phyloP scores from a whole-genome alignment of 2,888 invertebrate genomes.

The Drosophila niveifrons region DNA sequence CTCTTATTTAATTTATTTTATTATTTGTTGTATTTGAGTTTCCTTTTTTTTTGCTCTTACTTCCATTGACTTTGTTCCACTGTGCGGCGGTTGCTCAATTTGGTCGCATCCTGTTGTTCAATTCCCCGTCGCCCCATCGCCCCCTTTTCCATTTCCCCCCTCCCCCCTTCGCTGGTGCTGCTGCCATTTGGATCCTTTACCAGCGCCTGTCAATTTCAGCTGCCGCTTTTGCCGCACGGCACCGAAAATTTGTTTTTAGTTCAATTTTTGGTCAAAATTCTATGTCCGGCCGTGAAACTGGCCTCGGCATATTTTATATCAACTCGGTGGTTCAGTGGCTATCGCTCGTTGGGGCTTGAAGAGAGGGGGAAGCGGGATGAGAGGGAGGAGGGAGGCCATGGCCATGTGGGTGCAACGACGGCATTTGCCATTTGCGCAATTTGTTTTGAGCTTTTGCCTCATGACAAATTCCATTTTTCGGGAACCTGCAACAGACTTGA shows the following conservation, averaged over 20 bases:
- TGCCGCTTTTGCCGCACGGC: slow-evolving; percentile 54
- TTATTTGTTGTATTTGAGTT: too few species aligned
- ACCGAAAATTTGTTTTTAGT: slow-evolving; percentile 71
- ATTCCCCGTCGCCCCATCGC: background rate
- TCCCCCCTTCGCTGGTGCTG: background rate
- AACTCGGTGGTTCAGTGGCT: slow-evolving; percentile 37
- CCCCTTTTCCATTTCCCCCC: too few species aligned
- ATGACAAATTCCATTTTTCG: slow-evolving; percentile 57
- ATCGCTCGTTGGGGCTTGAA: background rate
- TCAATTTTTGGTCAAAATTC: slow-evolving; percentile 62
- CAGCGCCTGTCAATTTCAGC: slow-evolving; percentile 76
- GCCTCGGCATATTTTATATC: slow-evolving; percentile 69
- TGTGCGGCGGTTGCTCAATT: slow-evolving; percentile 43
- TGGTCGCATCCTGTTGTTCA: slow-evolving; percentile 40
- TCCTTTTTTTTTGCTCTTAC: background rate
- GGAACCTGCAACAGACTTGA: slow-evolving; percentile 43
- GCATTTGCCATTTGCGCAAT: slow-evolving; percentile 69
- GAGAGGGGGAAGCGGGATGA: background rate
- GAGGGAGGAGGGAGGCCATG: background rate
- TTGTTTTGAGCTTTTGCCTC: slow-evolving; percentile 57
- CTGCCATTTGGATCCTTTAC: slow-evolving; percentile 1
- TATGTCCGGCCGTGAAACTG: slow-evolving; percentile 50
- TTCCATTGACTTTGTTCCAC: slow-evolving; percentile 10
- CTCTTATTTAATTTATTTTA: too few species aligned
- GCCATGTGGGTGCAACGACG: slow-evolving; percentile 15